Percentiles rank a stretch among this genome's conserved stretches.
Conservation (phyloP, 92 coral and sea anemone species). For the Phymanthus crucifer region DNA sequence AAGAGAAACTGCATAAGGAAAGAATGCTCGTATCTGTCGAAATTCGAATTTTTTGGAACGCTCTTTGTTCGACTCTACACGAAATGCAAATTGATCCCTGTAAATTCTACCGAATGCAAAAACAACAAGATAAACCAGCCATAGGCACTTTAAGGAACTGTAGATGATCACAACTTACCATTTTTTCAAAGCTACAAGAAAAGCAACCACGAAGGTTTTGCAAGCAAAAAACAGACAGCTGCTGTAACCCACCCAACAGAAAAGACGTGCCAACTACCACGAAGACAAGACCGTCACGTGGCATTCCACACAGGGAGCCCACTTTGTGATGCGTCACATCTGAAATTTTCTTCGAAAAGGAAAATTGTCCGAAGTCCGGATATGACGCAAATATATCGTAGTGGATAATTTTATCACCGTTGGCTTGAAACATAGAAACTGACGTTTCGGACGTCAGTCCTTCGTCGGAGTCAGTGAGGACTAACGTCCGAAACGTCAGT, state of each 20-base stretch:
- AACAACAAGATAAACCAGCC: background rate
- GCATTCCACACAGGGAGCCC: conserved; percentile 33
- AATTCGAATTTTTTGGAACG: background rate
- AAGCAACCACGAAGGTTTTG: background rate
- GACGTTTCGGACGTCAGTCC: no score
- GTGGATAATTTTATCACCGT: no score
- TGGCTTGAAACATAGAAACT: no score
- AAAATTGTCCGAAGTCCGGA: no score
- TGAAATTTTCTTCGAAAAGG: background rate
- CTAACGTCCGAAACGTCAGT: no score
- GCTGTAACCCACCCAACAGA: background rate
- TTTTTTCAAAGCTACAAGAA: background rate
- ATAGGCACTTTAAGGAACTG: background rate
- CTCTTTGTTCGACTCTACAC: background rate
- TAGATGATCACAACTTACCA: conserved; percentile 7
- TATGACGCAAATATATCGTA: no score
- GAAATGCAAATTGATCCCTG: background rate
- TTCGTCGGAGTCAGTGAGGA: no score
- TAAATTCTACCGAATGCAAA: background rate
- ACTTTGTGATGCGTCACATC: background rate
- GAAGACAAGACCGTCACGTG: conserved; percentile 25
- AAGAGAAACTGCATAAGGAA: background rate
- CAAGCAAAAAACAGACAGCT: background rate
- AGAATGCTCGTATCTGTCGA: background rate
- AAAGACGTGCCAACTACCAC: conserved; percentile 29